phyloP scores from a whole-genome alignment of 37 sponge, comb jelly and placozoan species.

The Cliona cf. orientalis region DNA sequence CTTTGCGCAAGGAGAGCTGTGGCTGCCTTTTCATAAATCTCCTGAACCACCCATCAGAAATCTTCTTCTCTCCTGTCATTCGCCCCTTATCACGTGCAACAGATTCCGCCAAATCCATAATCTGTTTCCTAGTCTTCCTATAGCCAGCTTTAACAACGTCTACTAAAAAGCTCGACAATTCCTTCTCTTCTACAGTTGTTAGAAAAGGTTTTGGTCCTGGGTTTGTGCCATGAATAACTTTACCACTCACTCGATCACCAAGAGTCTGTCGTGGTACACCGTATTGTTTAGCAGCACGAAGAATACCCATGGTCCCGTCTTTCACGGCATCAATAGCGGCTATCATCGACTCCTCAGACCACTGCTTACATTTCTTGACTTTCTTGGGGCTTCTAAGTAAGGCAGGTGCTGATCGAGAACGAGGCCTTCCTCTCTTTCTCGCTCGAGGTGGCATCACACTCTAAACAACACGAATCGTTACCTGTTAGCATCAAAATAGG shows the following conservation, averaged over 20 bases:
- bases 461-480: too few species aligned
- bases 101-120: background rate
- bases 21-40: constrained; percentile 13
- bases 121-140: background rate
- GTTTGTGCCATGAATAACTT: constrained; percentile 9
- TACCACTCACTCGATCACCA: background rate
- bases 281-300: too few species aligned
- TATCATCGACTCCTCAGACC: too few species aligned
- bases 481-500: too few species aligned
- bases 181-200: constrained; percentile 12
- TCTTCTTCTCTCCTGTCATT: background rate
- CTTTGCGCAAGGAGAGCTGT: background rate
- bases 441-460: too few species aligned
- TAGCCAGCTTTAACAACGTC: constrained; percentile 14
- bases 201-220: constrained; percentile 21
- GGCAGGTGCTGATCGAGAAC: too few species aligned
- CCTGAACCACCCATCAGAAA: constrained; percentile 14
- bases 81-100: background rate
- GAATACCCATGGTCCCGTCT: too few species aligned
- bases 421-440: too few species aligned
- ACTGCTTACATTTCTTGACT: too few species aligned
- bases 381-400: too few species aligned
- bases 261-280: background rate
- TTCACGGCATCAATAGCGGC: too few species aligned
- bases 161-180: background rate